phyloP scores from a whole-genome alignment of 2,888 invertebrate genomes.

The Parnassius orleans region DNA sequence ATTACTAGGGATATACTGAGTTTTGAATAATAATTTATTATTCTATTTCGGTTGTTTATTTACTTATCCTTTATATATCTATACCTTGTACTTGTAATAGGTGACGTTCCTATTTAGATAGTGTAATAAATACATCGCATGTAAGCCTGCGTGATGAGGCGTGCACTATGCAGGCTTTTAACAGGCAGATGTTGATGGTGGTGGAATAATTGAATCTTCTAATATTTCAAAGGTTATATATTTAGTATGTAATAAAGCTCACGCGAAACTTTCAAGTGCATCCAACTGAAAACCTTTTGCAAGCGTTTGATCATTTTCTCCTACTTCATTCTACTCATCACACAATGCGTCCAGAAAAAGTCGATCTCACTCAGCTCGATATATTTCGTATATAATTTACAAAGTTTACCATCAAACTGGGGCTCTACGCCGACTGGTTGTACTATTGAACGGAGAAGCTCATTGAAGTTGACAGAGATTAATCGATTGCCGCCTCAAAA shows the following conservation, averaged over 20 bases:
- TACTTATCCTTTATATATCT: no score
- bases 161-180: no score
- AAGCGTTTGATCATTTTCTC: slow-evolving; percentile 49
- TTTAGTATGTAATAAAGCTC: background rate
- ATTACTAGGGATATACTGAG: no score
- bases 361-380: slow-evolving; percentile 38
- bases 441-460: slow-evolving; percentile 60
- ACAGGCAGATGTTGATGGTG: no score
- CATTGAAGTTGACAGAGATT: slow-evolving; percentile 74
- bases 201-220: no score
- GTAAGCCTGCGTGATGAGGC: no score
- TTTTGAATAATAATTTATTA: no score
- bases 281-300: slow-evolving; percentile 48
- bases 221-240: no score
- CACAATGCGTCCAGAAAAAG: slow-evolving; percentile 42
- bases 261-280: slow-evolving; percentile 44
- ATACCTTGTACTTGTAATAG: no score
- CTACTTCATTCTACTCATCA: slow-evolving; percentile 34
- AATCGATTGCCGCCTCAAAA: slow-evolving; percentile 66
- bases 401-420: slow-evolving; percentile 36
- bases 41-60: no score
- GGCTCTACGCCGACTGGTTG: slow-evolving; percentile 54
- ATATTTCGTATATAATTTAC: slow-evolving; percentile 30
- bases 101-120: no score
- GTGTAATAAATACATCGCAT: no score